Percentiles rank a stretch among this genome's conserved stretches.
These are phyloP conservation scores for Pyrgilauda ruficollis DNA, from an alignment of 2,113 vertebrate genomes.

Conservation along the genomic window DNA sequence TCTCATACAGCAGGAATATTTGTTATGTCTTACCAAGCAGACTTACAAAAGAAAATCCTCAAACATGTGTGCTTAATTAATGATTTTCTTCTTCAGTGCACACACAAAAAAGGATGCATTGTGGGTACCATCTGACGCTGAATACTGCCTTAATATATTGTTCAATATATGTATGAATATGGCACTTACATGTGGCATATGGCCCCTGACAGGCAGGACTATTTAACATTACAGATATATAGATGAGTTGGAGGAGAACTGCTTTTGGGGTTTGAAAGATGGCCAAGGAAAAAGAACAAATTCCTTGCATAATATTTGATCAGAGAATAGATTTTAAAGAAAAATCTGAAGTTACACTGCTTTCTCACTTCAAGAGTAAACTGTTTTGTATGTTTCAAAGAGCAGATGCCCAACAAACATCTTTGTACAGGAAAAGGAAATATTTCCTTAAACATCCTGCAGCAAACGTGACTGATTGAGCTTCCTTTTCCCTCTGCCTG, in stretches of 20 bases:
- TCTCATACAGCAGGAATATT: background rate
- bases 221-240: background rate
- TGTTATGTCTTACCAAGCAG: background rate
- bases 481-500: constrained; percentile 58
- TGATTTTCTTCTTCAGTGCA: background rate
- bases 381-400: background rate
- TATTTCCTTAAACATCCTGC: constrained; percentile 69
- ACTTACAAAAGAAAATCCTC: background rate
- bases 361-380: background rate
- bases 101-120: background rate
- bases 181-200: background rate
- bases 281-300: background rate
- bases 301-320: background rate
- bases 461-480: constrained; percentile 51
- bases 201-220: background rate
- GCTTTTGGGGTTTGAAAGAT: background rate
- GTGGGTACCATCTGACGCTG: background rate
- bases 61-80: background rate
- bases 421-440: constrained; percentile 64
- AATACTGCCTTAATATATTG: background rate
- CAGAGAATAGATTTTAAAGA: background rate
- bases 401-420: constrained; percentile 48
- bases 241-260: background rate
- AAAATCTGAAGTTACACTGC: background rate
- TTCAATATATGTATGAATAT: background rate